These are phyloP conservation scores for Aldabrachelys gigantea DNA, from an alignment of 2,113 vertebrate species.

Conservation along the genomic window DNA sequence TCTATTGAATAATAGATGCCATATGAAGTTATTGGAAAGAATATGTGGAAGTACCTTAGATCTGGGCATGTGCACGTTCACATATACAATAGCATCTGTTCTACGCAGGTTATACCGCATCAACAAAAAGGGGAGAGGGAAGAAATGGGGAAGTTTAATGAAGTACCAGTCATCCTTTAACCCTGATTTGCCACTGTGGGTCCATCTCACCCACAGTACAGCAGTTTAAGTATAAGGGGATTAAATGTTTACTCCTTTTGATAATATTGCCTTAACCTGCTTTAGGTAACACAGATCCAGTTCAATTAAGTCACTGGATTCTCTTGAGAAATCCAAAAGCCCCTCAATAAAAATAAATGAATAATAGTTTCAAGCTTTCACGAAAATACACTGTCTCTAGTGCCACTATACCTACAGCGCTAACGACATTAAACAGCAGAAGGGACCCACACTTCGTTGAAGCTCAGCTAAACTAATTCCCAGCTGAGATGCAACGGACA, in stretches of 20 bases:
- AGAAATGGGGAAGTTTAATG: background rate
- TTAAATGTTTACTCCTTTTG: background rate
- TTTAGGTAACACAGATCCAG: background rate
- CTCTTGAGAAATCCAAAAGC: background rate
- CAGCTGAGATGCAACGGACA: background rate
- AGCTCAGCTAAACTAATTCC: background rate
- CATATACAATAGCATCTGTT: background rate
- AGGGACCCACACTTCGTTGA: background rate
- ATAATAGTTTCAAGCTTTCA: background rate
- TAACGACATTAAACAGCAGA: background rate
- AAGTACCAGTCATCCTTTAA: background rate
- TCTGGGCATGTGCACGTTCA: accelerated
- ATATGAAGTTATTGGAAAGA: background rate
- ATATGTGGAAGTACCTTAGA: background rate
- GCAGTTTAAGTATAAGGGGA: background rate
- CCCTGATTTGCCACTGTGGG: background rate
- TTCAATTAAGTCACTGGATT: background rate
- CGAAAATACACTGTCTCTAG: background rate
- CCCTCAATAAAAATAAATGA: background rate
- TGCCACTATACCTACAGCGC: background rate
- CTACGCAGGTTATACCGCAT: background rate
- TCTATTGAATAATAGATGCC: background rate
- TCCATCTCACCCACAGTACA: background rate
- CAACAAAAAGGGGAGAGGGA: background rate
- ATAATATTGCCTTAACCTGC: background rate